Conservation (phyloP, 2,888 invertebrate species). For the Pyrocoelia pectoralis region DNA sequence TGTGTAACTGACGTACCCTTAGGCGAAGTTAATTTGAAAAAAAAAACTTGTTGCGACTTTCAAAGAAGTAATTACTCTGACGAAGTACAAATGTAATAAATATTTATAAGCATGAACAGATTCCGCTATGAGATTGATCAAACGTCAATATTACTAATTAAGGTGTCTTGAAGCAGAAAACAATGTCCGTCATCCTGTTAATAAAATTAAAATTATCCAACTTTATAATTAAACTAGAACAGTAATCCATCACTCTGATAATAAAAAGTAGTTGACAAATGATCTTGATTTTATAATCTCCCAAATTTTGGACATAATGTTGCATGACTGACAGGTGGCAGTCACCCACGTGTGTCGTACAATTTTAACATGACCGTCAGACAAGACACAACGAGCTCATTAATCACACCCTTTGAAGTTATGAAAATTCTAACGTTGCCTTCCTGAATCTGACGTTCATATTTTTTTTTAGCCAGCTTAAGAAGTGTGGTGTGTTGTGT, state of each 20-base stretch:
- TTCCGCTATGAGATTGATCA: no score
- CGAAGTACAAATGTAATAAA: neutral
- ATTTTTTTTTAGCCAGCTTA: no score
- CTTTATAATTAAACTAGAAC: neutral
- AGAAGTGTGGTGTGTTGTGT: no score
- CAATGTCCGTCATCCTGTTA: neutral
- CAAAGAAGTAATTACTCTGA: neutral
- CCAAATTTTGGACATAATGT: conserved; percentile 12
- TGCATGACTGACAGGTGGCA: conserved; percentile 32
- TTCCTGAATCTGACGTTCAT: no score
- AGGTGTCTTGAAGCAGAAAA: neutral
- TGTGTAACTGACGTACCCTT: conserved; percentile 13
- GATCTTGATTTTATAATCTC: conserved; percentile 25
- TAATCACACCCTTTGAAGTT: conserved; percentile 32
- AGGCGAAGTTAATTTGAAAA: conserved; percentile 17
- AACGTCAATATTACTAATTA: neutral
- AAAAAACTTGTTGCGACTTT: neutral
- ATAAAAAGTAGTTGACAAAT: conserved; percentile 29
- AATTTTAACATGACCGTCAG: conserved; percentile 31
- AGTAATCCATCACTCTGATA: conserved; percentile 16
- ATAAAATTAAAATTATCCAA: neutral
- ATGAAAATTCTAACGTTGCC: conserved; percentile 28
- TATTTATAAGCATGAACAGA: neutral
- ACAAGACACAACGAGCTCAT: conserved; percentile 30
- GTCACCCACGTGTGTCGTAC: conserved; percentile 30